Conservation (phyloP, 30 jellyfish, hydroid and myxozoan species). For the Cassiopea xamachana region DNA sequence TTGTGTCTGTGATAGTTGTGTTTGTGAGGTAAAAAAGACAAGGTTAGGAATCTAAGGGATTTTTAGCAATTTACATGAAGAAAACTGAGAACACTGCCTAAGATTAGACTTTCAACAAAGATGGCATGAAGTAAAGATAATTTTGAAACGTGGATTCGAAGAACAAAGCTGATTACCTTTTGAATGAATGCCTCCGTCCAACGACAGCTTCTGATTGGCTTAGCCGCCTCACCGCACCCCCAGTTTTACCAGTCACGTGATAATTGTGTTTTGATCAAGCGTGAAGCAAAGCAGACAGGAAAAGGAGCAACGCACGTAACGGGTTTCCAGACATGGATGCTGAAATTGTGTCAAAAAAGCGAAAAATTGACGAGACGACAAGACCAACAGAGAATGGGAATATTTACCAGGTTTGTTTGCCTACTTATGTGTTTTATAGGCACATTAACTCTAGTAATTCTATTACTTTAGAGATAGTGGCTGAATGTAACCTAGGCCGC, state of each 20-base stretch:
- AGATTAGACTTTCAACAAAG: too few species aligned
- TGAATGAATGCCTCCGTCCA: background rate
- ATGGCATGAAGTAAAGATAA: too few species aligned
- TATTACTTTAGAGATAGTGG: background rate
- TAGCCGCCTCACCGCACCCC: conserved; percentile 1
- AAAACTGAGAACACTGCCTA: too few species aligned
- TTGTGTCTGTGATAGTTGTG: too few species aligned
- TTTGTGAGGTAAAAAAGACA: too few species aligned
- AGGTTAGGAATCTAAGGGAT: too few species aligned
- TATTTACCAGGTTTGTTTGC: conserved; percentile 33
- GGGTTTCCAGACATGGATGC: conserved; percentile 43
- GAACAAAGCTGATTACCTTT: too few species aligned
- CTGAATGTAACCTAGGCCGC: background rate
- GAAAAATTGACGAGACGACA: conserved; percentile 19
- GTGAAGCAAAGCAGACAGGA: background rate
- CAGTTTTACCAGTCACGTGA: conserved; percentile 7
- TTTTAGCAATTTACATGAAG: too few species aligned
- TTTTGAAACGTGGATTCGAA: too few species aligned
- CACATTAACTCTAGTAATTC: background rate
- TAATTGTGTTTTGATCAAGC: conserved; percentile 7
- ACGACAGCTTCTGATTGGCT: conserved; percentile 15
- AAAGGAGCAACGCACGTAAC: background rate
- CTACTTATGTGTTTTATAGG: background rate
- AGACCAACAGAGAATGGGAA: conserved; percentile 16
- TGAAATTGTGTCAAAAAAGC: conserved; percentile 33